Base-by-base conservation (phyloP, 1,140 invertebrate genomes). In the Frieseomelitta varia region DNA sequence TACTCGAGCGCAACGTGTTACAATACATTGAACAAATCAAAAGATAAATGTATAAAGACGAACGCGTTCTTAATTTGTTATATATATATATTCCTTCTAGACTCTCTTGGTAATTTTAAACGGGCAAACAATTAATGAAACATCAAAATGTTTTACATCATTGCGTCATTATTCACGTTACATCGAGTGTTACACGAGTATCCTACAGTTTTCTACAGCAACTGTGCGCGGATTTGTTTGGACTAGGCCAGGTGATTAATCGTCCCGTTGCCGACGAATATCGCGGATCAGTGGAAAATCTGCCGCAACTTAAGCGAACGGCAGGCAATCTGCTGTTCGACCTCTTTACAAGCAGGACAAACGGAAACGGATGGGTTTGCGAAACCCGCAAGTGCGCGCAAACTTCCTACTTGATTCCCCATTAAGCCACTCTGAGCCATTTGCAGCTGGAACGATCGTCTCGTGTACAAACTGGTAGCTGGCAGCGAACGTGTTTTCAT, bases 231-330 rank as follows among this genome's bases (percentile, higher is more conserved):
- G 39, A 47, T 47, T 47, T 47, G 39, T 47, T 47, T 47, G 39
- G 39, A 10, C 10, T 10, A 8, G 39, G 8, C 39, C 39, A 47
- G 2, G 39, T 47, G 39, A 85, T 21, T 89, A 92, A 92, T 91
- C 89, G 86, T 88, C 87, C 91, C 91, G 90, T 69, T 89, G 91
- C 91, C 86, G 90, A 88, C 84, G 87, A 91, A 90, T 0, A 19
- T 6, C 24, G 58, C 63, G 56, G 78, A 27, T 58, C 14, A 11
- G 55, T 61, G 63, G 77, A 58, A 88, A 87, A 85, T 72, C 87
- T 78, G 73, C 81, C 74, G 24, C 63, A 78, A 73, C 27, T 75
- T 76, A 19, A 67, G 17, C 34, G 63, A 56, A 75, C n/a, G 17
- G 30, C 61, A 47, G 39, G 1, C 63, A 27, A 67, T 30, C 65